Conservation (phyloP, 2,888 invertebrate species). For the Phania funesta region DNA sequence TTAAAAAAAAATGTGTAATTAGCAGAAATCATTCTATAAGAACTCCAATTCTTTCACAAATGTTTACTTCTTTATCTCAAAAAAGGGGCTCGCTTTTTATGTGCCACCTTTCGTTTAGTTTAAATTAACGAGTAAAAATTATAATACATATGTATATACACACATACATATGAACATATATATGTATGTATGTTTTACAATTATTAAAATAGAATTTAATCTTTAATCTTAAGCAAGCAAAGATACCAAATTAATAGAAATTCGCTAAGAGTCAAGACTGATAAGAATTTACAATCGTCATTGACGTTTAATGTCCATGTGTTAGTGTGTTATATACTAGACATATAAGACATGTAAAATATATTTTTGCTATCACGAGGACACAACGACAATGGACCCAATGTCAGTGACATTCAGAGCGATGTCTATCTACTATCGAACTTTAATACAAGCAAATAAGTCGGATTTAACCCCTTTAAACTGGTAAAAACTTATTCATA, state of each 20-base stretch:
- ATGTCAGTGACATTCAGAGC: slow-evolving; percentile 58
- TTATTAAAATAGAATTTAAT: slow-evolving; percentile 36
- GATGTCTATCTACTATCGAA: slow-evolving; percentile 27
- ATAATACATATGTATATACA: not conserved
- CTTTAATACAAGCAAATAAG: not conserved
- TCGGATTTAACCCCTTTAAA: slow-evolving; percentile 11
- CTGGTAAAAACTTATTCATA: slow-evolving; percentile 77
- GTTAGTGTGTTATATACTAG: slow-evolving; percentile 13
- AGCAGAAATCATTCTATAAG: too few relatives aligned
- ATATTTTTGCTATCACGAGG: slow-evolving; percentile 39
- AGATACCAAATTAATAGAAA: slow-evolving; percentile 37
- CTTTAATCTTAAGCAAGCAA: slow-evolving; percentile 25
- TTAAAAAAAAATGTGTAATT: too few relatives aligned
- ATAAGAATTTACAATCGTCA: slow-evolving; percentile 57
- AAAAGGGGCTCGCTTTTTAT: slow-evolving; percentile 31
- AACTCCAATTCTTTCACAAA: too few relatives aligned
- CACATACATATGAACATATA: not conserved
- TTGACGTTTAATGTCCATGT: slow-evolving; percentile 13
- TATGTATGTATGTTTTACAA: too few relatives aligned
- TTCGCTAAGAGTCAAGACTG: slow-evolving; percentile 39
- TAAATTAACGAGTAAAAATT: not conserved
- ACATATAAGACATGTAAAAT: not conserved
- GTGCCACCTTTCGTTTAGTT: not conserved
- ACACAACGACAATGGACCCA: slow-evolving; percentile 63
- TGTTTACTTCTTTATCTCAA: not conserved